Base-by-base conservation (phyloP, 2,888 invertebrate genomes). In the Erebia epiphron region DNA sequence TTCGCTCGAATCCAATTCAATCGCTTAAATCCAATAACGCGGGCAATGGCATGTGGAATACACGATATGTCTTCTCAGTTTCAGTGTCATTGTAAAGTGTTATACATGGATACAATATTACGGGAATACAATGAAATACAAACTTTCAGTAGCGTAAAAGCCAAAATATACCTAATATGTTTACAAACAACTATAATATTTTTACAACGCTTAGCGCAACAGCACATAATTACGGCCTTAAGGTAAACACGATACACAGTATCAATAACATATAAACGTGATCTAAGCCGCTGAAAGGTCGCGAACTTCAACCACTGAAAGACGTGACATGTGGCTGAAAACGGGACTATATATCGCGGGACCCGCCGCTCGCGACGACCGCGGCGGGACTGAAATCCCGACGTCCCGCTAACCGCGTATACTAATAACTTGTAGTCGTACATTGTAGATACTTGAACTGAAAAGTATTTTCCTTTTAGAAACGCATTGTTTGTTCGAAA, bases 311-410 rank as follows among this genome's bases (percentile, higher is more conserved):
- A 10, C 57, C 21, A 49, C 57, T 57, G 18, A 67, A 58, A 49
- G 14, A 21, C 46, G 5, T 49, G 14, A 62, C 11, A 1, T 7
- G 46, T 18, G 46, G 26, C 43, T 43, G 61, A 61, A 61, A 61
- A 11, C 62, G 49, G 62, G 62, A 21, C 8, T 8, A 49, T 8
- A 49, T 7, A 14, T 18, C 16, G 16, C 54, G 50, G 13, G 52
- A 56, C 62, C 89, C 91, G 90, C 89, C 89, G 89, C 87, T 82
- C 88, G 87, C 90, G 91, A 87, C 87, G 88, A 79, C 78, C 86
- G 91, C 90, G 90, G 88, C 89, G 90, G 89, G 88, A 91, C 91
- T 91, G 87, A 78, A 71, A 75, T 72, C 73, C 69, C 65, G 57
- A n/a, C 68, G 57, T 71, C 68, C 68, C 68, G 57, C 35, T 26